These are phyloP conservation scores for Pocillopora verrucosa DNA, from an alignment of 64 coral and sea anemone species.

Conservation along the genomic window DNA sequence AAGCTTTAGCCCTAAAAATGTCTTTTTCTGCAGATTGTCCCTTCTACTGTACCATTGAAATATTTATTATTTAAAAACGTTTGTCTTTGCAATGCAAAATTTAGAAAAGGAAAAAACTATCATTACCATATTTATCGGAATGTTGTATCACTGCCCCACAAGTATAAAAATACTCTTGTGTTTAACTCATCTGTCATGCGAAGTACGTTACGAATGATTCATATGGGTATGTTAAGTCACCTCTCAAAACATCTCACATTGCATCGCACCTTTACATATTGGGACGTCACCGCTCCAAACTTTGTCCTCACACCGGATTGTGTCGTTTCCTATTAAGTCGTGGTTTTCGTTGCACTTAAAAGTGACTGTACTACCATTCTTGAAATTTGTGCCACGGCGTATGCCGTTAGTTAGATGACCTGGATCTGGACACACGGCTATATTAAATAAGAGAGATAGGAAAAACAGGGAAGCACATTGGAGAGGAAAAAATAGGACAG, in stretches of 20 bases:
- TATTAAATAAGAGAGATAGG: background rate
- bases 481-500: background rate
- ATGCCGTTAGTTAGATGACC: background rate
- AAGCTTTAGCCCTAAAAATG: too few species aligned
- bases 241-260: too few species aligned
- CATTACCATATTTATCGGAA: too few species aligned
- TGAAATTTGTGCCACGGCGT: background rate
- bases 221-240: background rate
- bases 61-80: too few species aligned
- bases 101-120: too few species aligned
- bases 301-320: background rate
- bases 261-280: conserved; percentile 17
- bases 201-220: too few species aligned
- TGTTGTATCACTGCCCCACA: too few species aligned
- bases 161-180: too few species aligned
- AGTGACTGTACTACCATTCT: background rate
- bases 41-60: too few species aligned
- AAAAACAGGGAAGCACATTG: background rate
- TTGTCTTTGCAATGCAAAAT: too few species aligned
- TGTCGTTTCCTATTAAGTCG: conserved; percentile 1
- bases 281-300: conserved; percentile 12
- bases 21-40: too few species aligned
- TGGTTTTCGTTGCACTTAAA: background rate
- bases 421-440: background rate
- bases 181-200: too few species aligned